phyloP scores from a whole-genome alignment of 2,797 vertebrate species.

The Sorex maritimensis region DNA sequence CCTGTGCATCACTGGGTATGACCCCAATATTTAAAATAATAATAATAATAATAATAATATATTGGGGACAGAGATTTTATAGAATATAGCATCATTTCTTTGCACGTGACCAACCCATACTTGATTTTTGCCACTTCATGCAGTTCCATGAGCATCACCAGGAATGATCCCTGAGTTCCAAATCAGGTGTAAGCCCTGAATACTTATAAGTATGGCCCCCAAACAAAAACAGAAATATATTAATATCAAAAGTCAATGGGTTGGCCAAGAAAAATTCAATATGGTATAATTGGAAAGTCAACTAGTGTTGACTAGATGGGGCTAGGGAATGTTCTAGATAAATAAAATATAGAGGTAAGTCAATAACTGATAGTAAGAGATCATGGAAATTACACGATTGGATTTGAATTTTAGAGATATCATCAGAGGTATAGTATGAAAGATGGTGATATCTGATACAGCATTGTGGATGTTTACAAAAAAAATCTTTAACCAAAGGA shows the following conservation, averaged over 20 bases:
- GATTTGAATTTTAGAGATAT: slow-evolving; percentile 10
- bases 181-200: too few species aligned
- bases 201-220: too few species aligned
- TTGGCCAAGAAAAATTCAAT: neutral
- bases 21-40: too few species aligned
- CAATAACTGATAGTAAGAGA: neutral
- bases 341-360: neutral
- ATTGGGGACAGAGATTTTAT: neutral
- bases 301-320: neutral
- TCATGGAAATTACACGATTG: neutral
- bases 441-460: neutral
- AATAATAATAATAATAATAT: neutral
- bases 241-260: neutral
- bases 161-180: too few species aligned
- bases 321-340: neutral
- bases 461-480: neutral
- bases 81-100: too few species aligned
- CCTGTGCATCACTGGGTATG: too few species aligned
- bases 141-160: too few species aligned
- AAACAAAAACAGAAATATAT: too few species aligned
- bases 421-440: neutral
- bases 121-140: too few species aligned
- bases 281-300: neutral
- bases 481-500: neutral
- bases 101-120: too few species aligned